Base-by-base conservation (phyloP, 2,797 vertebrate genomes). In the Ctenopoma multispine region DNA sequence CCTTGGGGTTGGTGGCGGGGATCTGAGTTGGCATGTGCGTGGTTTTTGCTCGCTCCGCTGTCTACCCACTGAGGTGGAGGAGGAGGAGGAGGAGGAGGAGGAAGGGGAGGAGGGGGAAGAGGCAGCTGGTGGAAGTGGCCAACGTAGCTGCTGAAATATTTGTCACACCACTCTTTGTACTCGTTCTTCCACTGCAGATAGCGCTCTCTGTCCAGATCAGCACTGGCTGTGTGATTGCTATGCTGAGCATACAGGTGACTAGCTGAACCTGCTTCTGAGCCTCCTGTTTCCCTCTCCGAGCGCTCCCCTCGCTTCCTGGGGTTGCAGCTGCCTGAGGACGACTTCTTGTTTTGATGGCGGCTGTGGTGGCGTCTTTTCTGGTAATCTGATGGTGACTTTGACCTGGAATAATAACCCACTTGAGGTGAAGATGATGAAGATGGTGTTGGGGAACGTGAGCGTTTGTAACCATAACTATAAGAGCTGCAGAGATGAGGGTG, bases 161-260 rank as follows among this genome's bases (percentile, higher is more conserved):
- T 97, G 20, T 98, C 96, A 7, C 96, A 99, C 98, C 97, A 99
- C 36, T 98, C 96, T 63, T 96, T 90, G 59, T 98, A 99, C 57
- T 96, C 96, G 60, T 93, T 88, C 72, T 97, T 96, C 97, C 97
- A 99, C 75, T 97, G 94, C 70, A 95, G 88, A 84, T 96, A 98
- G 0, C 93, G 89, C 29, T 99, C 95, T 67, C 94, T 93, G 71
- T 98, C 96, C 59, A 58, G 15, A 60, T 93, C 96, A 0, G 92
- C 10, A 83, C 88, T 44, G 48, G 56, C 21, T 0, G 34, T 93
- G 82, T 43, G 60, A n/a, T n/a, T 59, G 3, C 23, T 23, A 1
- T 34, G 21, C 11, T 55, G 74, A 18, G 23, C 1, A 1, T 34
- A 20, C 1, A 4, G 90, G 63, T 95, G 93, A 31, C 94, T 83